Percentiles rank a stretch among this genome's conserved stretches.
These are phyloP conservation scores for Campoletis raptor DNA, from an alignment of 2,888 invertebrate species.

Conservation along the genomic window DNA sequence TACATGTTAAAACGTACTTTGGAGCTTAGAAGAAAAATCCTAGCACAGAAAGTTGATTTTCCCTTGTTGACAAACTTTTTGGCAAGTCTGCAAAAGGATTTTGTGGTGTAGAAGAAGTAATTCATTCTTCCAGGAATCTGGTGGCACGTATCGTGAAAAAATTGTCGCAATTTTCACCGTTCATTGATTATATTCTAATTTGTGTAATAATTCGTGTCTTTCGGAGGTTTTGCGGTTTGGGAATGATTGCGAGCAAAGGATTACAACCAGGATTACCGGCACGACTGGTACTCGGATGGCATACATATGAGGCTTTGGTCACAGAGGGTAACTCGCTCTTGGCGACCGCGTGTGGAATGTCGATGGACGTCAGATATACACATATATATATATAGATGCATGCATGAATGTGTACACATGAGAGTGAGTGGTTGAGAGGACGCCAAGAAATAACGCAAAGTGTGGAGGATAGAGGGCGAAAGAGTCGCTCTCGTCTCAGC, in stretches of 20 bases:
- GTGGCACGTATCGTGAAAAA: background rate
- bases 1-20: background rate
- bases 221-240: background rate
- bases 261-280: constrained; percentile 23
- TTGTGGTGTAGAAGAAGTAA: background rate
- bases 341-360: constrained; percentile 65
- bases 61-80: background rate
- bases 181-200: background rate
- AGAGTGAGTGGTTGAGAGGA: constrained; percentile 21
- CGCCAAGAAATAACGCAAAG: constrained; percentile 10
- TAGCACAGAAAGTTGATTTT: background rate
- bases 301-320: constrained; percentile 27
- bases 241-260: background rate
- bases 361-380: constrained; percentile 56
- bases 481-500: background rate
- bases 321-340: constrained; percentile 20
- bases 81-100: background rate
- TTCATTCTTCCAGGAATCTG: background rate
- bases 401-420: background rate
- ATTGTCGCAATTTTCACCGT: background rate
- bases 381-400: constrained; percentile 2
- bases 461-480: constrained; percentile 6
- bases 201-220: background rate
- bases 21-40: too few species aligned
- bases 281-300: background rate